Base-by-base conservation (phyloP, 2,113 vertebrate species). In the Hipposideros armiger region DNA sequence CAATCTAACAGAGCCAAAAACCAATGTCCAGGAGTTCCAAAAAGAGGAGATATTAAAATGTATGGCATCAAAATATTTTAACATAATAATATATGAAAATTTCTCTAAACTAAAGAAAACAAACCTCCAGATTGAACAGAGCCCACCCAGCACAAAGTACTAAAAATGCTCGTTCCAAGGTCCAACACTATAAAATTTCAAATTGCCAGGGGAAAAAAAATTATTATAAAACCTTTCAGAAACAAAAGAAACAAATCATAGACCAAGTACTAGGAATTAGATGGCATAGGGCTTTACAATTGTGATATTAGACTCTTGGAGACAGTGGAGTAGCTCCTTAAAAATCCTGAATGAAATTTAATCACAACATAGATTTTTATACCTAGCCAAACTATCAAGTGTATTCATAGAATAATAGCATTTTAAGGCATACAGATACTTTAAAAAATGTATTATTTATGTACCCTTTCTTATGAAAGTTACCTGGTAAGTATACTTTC, bases 281-380 rank as follows among this genome's bases (percentile, higher is more conserved):
- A 56, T 62, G 40, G 2, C 30, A 42, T 42, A 60, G 17, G 24
- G 2, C 50, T 77, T 90, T 82, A 72, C 30, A 36, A 4, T 73
- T 81, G 6, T 62, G 42, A 42, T 90, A 22, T 66, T 87, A 60
- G 11, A 76, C 67, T 85, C 32, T 64, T 96, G 13, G 85, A 81
- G 72, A 77, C 36, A 77, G 6, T n/a, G 52, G 62, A 60, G 2
- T 77, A 50, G 70, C n/a, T 9, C 10, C 24, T 90, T 69, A 74
- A 90, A 69, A 87, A 66, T 90, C 24, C 50, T 76, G 52, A 95
- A 87, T 87, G n/a, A 92, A 84, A 62, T 47, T n/a, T 70, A 56
- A 77, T 82, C 87, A 88, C 32, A 87, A 80, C 87, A 60, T 92
- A 76, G 42, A 80, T 52, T 91, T 93, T 94, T 90, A 96, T 95